Conservation (phyloP, 2,113 vertebrate species). For the Probosciger aterrimus region DNA sequence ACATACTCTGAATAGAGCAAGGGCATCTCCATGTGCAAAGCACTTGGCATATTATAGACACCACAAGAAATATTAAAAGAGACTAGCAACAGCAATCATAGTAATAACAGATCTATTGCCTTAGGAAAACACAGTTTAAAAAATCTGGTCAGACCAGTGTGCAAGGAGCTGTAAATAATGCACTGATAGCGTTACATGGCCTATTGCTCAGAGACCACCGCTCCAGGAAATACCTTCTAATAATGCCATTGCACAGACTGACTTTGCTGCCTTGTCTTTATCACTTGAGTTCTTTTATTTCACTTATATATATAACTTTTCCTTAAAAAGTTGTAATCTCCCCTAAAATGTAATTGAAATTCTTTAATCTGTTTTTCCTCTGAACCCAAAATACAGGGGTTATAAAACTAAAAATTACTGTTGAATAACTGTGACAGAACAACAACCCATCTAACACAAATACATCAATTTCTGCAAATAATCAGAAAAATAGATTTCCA, state of each 20-base stretch:
- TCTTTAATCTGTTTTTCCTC: conserved; percentile 1
- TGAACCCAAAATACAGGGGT: neutral
- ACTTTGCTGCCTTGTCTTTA: neutral
- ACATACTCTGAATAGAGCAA: neutral
- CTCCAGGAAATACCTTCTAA: conserved; percentile 17
- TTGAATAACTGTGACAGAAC: neutral
- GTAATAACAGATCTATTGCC: conserved; percentile 32
- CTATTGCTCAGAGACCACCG: neutral
- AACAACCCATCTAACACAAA: neutral
- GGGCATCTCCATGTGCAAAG: neutral
- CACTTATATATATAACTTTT: neutral
- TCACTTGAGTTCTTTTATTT: conserved; percentile 26
- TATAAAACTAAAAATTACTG: neutral
- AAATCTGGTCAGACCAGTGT: conserved; percentile 30
- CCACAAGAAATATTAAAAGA: neutral
- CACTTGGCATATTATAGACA: neutral
- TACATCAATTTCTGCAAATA: neutral
- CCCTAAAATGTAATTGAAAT: neutral
- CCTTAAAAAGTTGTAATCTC: neutral
- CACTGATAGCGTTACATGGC: conserved; percentile 43
- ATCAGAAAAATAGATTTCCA: conserved; percentile 3
- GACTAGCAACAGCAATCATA: neutral
- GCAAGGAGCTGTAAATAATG: conserved; percentile 47
- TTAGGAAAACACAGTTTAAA: conserved; percentile 53
- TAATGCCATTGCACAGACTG: neutral